Base-by-base conservation (phyloP, 2,113 vertebrate species). In the Triplophysa siluroides region DNA sequence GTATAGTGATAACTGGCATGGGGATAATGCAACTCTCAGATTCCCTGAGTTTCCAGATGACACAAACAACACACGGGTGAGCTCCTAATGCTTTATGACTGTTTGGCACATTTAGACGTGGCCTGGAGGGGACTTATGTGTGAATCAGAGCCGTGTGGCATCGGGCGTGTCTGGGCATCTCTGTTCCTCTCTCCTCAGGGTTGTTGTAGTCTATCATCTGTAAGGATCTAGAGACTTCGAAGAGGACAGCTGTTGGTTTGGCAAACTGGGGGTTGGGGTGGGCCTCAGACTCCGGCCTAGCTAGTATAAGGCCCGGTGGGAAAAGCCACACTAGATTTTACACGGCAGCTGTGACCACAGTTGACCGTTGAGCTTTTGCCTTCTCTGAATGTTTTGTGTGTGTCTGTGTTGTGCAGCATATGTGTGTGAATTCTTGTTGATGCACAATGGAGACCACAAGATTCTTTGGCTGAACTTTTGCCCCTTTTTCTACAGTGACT, bases 391-490 rank as follows among this genome's bases (percentile, higher is more conserved):
- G 78, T 77, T 68, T n/a, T 66, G n/a, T 47, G n/a, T 41, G 56
- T 56, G 11, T 74, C 24, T 67, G 50, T 70, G 41, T 58, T 58
- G 9, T 58, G 8, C 54, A n/a, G 18, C 18, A 8, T 19, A 19
- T 77, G 78, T 58, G 56, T 69, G 50, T 80, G 83, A 88, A 90
- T 90, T 91, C 85, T 86, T 84, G 85, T 86, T 89, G 88, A 90
- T 85, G 82, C 84, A 88, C 85, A 83, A 83, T 10, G 76, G 89
- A 87, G 86, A 88, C 88, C 83, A 58, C 88, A 88, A 91, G 85
- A 90, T 89, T 91, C 86, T 85, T 87, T 78, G 76, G 88, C 85
- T 92, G 87, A 89, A 91, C 90, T 87, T 88, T 87, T 88, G 87
- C 90, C 88, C 89, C 75, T 23, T 79, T 52, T 80, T 73, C 88